Evolutionary conservation across 2,888 invertebrate genomes (phyloP), one percentile per base, ranked within the genome.

Genomic region (Sarcophaga variegata): DNA sequence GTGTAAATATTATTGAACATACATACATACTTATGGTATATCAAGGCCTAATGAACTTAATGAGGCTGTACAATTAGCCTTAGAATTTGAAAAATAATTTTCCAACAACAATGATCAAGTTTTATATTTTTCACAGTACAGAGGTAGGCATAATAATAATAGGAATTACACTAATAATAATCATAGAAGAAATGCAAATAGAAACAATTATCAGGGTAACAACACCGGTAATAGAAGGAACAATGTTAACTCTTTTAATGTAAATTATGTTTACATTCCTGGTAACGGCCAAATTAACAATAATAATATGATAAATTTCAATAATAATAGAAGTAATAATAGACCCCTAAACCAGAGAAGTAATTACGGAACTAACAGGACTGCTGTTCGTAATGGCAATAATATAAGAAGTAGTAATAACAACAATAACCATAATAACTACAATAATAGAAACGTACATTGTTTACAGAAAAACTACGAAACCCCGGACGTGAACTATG

Each of bases 401-500:
- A 70, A 70, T 25, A n/a, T 8, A 1, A 64, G 37, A 8, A 77
- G 37, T 14, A 63, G 45, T 17, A 63, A 64, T 63, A 75, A 72
- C 12, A 6, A 37, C 3, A 72, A 62, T 11, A 37, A 8, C 14
- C 47, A 47, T n/a, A 47, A 69, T 20, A 47, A 4, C 12, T 69
- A 71, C n/a, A 71, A 25, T 54, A 71, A 60, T 72, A 59, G 62
- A 62, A 72, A 72, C 27, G 14, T 72, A 45, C 62, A 72, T 25
- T 72, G 59, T 62, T 17, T 62, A 62, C 72, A 60, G 60, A 47
- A 74, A 74, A 74, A 74, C 74, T 47, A 10, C 62, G 47, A 59
- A n/a, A 14, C 47, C 47, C 47, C 20, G 72, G 37, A 60, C 4
- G 27, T 72, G n/a, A 72, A 72, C 47, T 2, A 47, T 5, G 47